Evolutionary conservation across 2,113 vertebrate species (phyloP).

Genomic region (Anoura caudifer): DNA sequence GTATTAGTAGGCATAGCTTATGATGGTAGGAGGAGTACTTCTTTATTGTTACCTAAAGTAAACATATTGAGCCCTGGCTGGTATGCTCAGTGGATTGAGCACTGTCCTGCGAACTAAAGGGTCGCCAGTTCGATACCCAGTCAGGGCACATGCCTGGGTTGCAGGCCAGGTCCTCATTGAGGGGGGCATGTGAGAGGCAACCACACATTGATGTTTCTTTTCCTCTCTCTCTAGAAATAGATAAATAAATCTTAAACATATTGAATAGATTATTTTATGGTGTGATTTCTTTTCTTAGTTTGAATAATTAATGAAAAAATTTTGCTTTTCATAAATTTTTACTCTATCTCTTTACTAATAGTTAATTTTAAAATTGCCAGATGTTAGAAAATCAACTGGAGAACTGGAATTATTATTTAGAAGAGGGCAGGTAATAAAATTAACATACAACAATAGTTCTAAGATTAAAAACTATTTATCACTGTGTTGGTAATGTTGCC

Average conservation of each 20-base stretch:
- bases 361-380: not conserved
- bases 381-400: not conserved
- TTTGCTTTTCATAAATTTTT: not conserved
- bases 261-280: not conserved
- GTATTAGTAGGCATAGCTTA: not conserved
- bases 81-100: too few relatives aligned
- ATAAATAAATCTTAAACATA: not conserved
- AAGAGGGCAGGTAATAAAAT: not conserved
- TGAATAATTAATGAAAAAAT: not conserved
- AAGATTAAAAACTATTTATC: not conserved
- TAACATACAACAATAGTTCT: not conserved
- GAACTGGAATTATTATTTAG: slow-evolving; percentile 40
- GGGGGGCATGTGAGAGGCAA: too few relatives aligned
- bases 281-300: not conserved
- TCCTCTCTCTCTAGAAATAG: too few relatives aligned
- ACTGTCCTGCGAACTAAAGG: too few relatives aligned
- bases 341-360: not conserved
- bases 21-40: not conserved
- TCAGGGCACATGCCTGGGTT: too few relatives aligned
- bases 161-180: too few relatives aligned
- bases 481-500: not conserved
- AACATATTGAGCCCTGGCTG: not conserved
- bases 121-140: too few relatives aligned
- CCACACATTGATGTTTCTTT: too few relatives aligned
- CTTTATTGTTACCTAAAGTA: not conserved